Percentiles rank a stretch among this genome's conserved stretches.
Evolutionary conservation across 2,113 vertebrate species (phyloP).

Genomic region (Channa maculata): DNA sequence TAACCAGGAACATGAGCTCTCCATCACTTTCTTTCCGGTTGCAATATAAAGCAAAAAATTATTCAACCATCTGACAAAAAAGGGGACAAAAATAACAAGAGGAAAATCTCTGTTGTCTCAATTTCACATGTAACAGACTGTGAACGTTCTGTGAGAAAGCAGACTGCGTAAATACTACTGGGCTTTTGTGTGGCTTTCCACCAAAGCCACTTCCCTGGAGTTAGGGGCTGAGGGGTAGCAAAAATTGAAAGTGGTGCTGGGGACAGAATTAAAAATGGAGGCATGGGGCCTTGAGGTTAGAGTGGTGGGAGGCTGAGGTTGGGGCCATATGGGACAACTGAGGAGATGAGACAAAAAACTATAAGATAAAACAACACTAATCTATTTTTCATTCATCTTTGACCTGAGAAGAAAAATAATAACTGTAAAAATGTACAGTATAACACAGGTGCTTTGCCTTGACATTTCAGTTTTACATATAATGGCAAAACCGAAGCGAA

Average conservation of each 20-base stretch:
- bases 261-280: conserved; percentile 59
- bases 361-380: neutral
- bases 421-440: neutral
- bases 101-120: conserved; percentile 57
- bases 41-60: conserved; percentile 35
- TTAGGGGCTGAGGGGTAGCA: conserved; percentile 51
- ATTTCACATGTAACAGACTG: conserved; percentile 60
- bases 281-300: conserved; percentile 64
- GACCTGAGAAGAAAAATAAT: neutral
- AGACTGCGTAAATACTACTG: conserved; percentile 77
- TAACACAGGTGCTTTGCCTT: neutral
- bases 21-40: conserved; percentile 42
- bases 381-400: neutral
- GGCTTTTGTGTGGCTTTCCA: conserved; percentile 80
- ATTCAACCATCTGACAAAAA: conserved; percentile 42
- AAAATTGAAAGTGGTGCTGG: conserved; percentile 49
- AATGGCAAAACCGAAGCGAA: neutral
- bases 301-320: conserved; percentile 59
- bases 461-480: neutral
- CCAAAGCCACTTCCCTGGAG: conserved; percentile 77
- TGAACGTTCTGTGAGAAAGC: conserved; percentile 77
- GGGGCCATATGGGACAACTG: conserved; percentile 48
- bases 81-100: conserved; percentile 20
- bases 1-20: conserved; percentile 53
- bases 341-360: conserved; percentile 16